Evolutionary conservation across 2,113 vertebrate species (phyloP).

Genomic region (Capreolus pygargus): DNA sequence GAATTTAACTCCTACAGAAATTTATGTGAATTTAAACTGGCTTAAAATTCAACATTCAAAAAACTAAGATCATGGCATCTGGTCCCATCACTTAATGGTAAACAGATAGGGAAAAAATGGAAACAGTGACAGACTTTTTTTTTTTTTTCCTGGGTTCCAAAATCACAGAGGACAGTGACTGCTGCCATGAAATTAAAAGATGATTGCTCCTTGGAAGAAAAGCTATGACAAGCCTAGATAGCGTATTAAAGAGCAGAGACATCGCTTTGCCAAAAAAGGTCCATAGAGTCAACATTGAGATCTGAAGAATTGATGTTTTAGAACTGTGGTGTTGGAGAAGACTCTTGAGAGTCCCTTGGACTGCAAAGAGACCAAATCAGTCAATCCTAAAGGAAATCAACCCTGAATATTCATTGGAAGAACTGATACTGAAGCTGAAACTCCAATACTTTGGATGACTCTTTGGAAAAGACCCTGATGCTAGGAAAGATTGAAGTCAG

Average conservation of each 20-base stretch:
- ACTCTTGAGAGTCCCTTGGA: not conserved
- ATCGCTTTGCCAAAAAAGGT: not conserved
- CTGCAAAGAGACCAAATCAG: not conserved
- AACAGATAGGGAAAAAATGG: not conserved
- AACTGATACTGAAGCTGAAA: not conserved
- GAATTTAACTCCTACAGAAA: not conserved
- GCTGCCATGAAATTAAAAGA: not conserved
- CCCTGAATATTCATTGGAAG: not conserved
- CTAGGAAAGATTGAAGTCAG: not conserved
- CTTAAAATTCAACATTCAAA: not conserved
- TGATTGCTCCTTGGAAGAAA: not conserved
- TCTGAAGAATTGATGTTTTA: not conserved
- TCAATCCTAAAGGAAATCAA: not conserved
- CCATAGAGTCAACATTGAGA: not conserved
- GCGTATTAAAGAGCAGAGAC: not conserved
- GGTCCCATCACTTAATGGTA: not conserved
- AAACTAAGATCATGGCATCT: not conserved
- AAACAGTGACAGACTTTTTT: not conserved
- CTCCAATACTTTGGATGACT: not conserved
- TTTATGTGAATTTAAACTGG: not conserved
- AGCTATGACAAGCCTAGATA: not conserved
- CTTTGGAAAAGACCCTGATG: not conserved
- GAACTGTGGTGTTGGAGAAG: not conserved
- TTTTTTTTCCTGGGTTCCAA: not conserved
- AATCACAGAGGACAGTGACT: not conserved